Percentiles rank a stretch among this genome's conserved stretches.
phyloP scores from a whole-genome alignment of 1,140 invertebrate species.

The Tyrophagus putrescentiae region DNA sequence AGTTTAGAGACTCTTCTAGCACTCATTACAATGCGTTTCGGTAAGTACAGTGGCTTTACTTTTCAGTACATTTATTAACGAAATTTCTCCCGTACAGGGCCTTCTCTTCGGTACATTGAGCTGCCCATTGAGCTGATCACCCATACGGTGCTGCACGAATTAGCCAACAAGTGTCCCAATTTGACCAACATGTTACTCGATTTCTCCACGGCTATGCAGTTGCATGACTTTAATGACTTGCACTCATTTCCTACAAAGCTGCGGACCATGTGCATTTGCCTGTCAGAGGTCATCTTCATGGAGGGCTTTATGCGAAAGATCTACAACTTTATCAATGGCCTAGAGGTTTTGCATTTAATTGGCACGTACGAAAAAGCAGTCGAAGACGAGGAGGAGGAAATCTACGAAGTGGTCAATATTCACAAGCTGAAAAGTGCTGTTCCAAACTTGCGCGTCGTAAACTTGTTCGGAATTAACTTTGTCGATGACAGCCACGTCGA shows the following conservation, averaged over 20 bases:
- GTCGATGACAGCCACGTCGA: slow-evolving; percentile 98
- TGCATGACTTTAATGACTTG: slow-evolving; percentile 98
- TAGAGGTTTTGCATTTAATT: slow-evolving; percentile 95
- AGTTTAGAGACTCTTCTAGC: slow-evolving; percentile 68
- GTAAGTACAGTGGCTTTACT: slow-evolving; percentile 23
- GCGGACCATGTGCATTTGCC: slow-evolving; percentile 85
- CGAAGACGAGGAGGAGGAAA: slow-evolving; percentile 97
- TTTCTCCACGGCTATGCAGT: slow-evolving; percentile 94
- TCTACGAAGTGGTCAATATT: slow-evolving; percentile 98
- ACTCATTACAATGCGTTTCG: slow-evolving; percentile 43
- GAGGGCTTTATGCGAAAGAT: slow-evolving; percentile 99
- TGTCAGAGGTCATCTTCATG: slow-evolving; percentile 99
- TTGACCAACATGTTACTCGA: slow-evolving; percentile 93
- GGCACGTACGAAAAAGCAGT: slow-evolving; percentile 88
- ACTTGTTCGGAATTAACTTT: slow-evolving; percentile 93
- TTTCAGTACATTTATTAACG: slow-evolving; percentile 1
- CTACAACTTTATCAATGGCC: slow-evolving; percentile 96
- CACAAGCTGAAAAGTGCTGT: slow-evolving; percentile 92
- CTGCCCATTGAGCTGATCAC: slow-evolving; percentile 95
- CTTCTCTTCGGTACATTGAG: slow-evolving; percentile 84
- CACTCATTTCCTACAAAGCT: slow-evolving; percentile 97
- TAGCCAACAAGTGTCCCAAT: slow-evolving; percentile 92
- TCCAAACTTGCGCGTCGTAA: slow-evolving; percentile 84
- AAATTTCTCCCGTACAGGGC: slow-evolving; percentile 37
- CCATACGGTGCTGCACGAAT: slow-evolving; percentile 87